Base-by-base conservation (phyloP, 2,797 vertebrate species). In the Brachymystax lenok region DNA sequence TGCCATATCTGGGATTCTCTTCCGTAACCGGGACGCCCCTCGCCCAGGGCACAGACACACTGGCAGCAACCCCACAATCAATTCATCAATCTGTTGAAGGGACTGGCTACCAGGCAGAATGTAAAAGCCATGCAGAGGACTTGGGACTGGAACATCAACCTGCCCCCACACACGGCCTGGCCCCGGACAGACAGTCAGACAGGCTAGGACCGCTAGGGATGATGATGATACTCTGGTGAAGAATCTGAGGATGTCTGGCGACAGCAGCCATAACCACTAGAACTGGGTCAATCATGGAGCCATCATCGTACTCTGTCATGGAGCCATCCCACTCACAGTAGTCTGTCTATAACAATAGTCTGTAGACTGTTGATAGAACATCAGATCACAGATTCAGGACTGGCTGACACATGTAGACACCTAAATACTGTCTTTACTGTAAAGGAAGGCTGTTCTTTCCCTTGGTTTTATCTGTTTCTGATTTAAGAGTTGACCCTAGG, bases 1-100 rank as follows among this genome's bases (percentile, higher is more conserved):
- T 93, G 93, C 93, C 93, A 94, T 95, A 93, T 93, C 93, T 94
- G 93, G 92, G 93, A 95, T 95, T 94, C 94, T 91, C 94, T 92
- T 85, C 89, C 93, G 94, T 95, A 94, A 94, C 94, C 94, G 88
- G 92, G 94, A 93, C 93, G 86, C 93, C 71, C 91, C 92, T 94
- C 91, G 54, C 86, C 90, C 91, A 89, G 93, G 93, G 93, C 92
- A 94, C 93, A 94, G 94, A 95, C 94, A 94, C 90, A 93, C 93
- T 94, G 94, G 94, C 94, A 94, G 92, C 94, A 92, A 91, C 86
- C 74, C 86, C 84, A 92, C 92, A 94, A 94, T 94, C 93, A 93
- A 94, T 94, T 94, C 93, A 94, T 95, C 94, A 94, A 93, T 94
- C 90, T 90, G 56, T 88, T 86, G 82, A 92, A 89, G 92, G 91